Evolutionary conservation across 2,888 invertebrate genomes (phyloP).

Genomic region (Conistra vaccinii): DNA sequence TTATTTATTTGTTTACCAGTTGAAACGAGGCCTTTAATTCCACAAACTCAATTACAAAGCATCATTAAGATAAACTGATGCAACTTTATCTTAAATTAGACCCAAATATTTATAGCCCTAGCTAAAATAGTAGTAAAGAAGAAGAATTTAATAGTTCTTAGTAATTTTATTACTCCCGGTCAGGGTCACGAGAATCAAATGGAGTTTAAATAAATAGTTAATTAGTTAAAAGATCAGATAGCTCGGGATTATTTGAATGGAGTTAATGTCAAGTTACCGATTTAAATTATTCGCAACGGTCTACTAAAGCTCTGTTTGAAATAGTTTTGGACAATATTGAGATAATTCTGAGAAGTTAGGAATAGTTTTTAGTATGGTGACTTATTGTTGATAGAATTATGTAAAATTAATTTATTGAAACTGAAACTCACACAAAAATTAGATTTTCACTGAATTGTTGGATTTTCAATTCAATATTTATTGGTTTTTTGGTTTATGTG

Average conservation of each 20-base stretch:
- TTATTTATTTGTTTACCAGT: not conserved
- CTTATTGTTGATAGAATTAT: not conserved
- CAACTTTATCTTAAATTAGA: slow-evolving; percentile 35
- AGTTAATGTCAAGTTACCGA: slow-evolving; percentile 32
- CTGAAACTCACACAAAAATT: not conserved
- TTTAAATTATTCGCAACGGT: slow-evolving; percentile 41
- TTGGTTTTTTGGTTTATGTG: no score
- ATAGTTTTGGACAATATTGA: slow-evolving; percentile 51
- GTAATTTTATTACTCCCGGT: slow-evolving; percentile 38
- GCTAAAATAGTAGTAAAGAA: slow-evolving; percentile 16
- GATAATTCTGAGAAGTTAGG: slow-evolving; percentile 14
- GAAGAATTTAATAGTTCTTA: slow-evolving; percentile 34
- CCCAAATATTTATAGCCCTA: slow-evolving; percentile 28
- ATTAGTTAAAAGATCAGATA: slow-evolving; percentile 69
- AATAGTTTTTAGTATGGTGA: not conserved
- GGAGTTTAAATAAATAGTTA: slow-evolving; percentile 57
- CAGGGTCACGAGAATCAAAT: slow-evolving; percentile 31
- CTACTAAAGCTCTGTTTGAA: slow-evolving; percentile 32
- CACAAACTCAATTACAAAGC: slow-evolving; percentile 41
- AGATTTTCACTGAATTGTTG: no score
- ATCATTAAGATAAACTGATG: slow-evolving; percentile 45
- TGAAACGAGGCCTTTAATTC: slow-evolving; percentile 11
- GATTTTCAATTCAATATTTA: no score
- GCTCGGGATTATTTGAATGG: slow-evolving; percentile 48
- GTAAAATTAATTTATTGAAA: not conserved